Percentiles rank a stretch among this genome's conserved stretches.
Evolutionary conservation across 2,113 vertebrate genomes (phyloP).

Genomic region (Tonatia bakeri): DNA sequence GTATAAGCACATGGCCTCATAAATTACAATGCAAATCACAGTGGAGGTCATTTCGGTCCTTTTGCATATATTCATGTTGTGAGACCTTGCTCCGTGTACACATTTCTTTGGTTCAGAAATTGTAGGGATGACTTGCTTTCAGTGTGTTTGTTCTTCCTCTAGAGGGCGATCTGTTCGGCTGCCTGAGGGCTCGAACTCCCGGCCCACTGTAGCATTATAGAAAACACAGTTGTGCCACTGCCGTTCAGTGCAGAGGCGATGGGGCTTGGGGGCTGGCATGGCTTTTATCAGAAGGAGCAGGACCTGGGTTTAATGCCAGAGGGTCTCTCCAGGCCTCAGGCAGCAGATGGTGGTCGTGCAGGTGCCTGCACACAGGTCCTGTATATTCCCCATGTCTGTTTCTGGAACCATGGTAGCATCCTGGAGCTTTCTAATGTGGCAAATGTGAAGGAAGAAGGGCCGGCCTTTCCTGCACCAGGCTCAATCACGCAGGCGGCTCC

Average conservation of each 20-base stretch:
- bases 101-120: neutral
- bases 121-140: neutral
- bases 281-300: neutral
- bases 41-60: neutral
- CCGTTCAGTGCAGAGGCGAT: neutral
- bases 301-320: neutral
- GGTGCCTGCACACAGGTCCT: too few species aligned
- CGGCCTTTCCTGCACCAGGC: neutral
- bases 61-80: constrained; percentile 39
- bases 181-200: neutral
- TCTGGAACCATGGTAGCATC: neutral
- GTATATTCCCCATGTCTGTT: neutral
- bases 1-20: neutral
- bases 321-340: neutral
- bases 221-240: neutral
- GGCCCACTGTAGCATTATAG: neutral
- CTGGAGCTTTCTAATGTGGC: neutral
- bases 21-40: neutral
- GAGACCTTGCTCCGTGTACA: neutral
- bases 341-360: neutral
- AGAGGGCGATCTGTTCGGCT: neutral
- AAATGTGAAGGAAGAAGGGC: neutral
- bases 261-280: neutral
- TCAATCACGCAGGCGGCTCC: neutral
- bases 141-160: neutral